A percentile compares a stretch with the other conserved stretches of the same genome.
Conservation (phyloP, 2,797 vertebrate species). For the Heterohyrax brucei region DNA sequence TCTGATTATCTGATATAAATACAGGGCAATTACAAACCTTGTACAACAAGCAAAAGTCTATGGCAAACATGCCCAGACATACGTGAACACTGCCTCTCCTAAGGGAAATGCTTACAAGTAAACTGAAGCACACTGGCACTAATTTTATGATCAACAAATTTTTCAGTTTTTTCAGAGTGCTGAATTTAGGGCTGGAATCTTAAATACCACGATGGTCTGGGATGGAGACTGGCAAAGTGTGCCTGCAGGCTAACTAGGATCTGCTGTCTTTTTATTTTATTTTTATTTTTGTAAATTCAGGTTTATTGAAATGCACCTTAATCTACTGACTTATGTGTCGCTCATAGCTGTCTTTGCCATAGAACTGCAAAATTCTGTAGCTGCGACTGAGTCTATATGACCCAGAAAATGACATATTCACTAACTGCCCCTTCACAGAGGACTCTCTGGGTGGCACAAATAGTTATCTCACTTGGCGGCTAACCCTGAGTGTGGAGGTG, state of each 20-base stretch:
- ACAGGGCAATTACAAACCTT: not conserved
- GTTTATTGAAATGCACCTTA: not conserved
- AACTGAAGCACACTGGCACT: constrained; percentile 40
- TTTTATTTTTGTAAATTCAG: not conserved
- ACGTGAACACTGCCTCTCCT: constrained; percentile 68
- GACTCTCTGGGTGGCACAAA: not conserved
- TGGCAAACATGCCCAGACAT: not conserved
- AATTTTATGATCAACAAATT: constrained; percentile 57
- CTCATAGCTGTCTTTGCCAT: not conserved
- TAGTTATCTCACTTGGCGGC: not conserved
- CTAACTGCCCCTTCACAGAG: not conserved
- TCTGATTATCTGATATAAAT: not conserved
- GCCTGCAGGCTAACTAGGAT: not conserved
- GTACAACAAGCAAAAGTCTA: constrained; percentile 33
- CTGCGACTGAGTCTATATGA: not conserved
- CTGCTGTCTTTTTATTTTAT: not conserved
- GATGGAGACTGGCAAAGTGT: not conserved
- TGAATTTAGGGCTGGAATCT: constrained; percentile 53
- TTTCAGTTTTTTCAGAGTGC: constrained; percentile 46
- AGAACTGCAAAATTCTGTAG: not conserved
- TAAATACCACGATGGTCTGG: not conserved
- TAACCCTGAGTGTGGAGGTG: not conserved
- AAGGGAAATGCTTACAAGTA: constrained; percentile 75
- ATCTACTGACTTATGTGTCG: not conserved
- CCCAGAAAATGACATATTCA: not conserved